Evolutionary conservation across 2,113 vertebrate species (phyloP).

Genomic region (Strix aluco): DNA sequence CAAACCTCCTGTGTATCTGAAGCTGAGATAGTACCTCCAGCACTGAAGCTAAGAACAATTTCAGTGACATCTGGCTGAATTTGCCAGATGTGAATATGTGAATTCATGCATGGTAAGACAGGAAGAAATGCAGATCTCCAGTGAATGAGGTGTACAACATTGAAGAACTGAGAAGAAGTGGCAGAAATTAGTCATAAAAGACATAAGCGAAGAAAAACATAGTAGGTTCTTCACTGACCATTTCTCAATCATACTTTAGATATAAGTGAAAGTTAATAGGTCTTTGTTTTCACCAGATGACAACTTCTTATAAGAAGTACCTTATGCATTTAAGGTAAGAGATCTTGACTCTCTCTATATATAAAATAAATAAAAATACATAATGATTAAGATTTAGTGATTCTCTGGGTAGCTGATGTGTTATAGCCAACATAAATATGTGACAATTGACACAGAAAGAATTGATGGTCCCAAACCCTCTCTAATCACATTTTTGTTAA

Average conservation of each 20-base stretch:
- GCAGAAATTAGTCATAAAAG: not conserved
- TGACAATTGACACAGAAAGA: not conserved
- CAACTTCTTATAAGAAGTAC: not conserved
- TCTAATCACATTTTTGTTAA: not conserved
- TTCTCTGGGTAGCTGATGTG: not conserved
- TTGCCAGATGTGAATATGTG: constrained; percentile 25
- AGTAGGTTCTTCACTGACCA: not conserved
- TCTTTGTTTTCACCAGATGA: not conserved
- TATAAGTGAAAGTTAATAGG: not conserved
- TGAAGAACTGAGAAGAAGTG: constrained; percentile 11
- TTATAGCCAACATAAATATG: not conserved
- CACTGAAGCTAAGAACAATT: not conserved
- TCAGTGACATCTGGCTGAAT: constrained; percentile 36
- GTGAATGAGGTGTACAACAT: not conserved
- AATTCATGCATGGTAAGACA: not conserved
- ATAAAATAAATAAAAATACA: not conserved
- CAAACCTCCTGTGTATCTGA: not conserved
- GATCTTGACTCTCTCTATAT: not conserved
- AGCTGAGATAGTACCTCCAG: not conserved
- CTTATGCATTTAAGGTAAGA: not conserved
- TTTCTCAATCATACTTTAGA: not conserved
- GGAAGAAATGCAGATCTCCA: not conserved
- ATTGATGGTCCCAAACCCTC: not conserved
- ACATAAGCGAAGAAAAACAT: not conserved
- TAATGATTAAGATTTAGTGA: not conserved